These are phyloP conservation scores for Bombus cullumanus DNA, from an alignment of 1,140 invertebrate species.

Conservation along the genomic window DNA sequence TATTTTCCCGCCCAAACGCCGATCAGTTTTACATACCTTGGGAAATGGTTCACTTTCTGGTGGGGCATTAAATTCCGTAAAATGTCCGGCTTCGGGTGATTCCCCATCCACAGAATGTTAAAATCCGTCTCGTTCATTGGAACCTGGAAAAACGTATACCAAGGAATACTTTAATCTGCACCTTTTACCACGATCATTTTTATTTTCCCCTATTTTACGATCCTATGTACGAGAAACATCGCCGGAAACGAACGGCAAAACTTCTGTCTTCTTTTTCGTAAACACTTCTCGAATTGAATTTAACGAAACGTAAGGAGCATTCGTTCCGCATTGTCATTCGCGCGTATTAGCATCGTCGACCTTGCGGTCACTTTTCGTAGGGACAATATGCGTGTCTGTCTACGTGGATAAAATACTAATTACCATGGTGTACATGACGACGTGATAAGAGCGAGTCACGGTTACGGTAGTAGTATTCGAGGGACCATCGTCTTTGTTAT, in stretches of 20 bases:
- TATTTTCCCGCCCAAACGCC: not conserved
- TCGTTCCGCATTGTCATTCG: slow-evolving; percentile 50
- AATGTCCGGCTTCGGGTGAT: slow-evolving; percentile 94
- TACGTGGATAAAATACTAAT: slow-evolving; percentile 33
- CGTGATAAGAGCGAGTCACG: not conserved
- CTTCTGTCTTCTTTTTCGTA: not conserved
- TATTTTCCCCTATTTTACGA: not conserved
- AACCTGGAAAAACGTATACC: slow-evolving; percentile 71
- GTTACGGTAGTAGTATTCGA: not conserved
- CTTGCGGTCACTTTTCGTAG: slow-evolving; percentile 60
- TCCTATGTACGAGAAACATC: not conserved
- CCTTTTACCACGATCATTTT: not conserved
- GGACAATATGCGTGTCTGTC: slow-evolving; percentile 32
- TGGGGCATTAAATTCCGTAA: slow-evolving; percentile 90
- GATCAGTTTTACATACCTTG: slow-evolving; percentile 85
- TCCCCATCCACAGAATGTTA: slow-evolving; percentile 95
- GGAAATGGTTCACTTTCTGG: slow-evolving; percentile 97
- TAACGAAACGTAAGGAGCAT: slow-evolving; percentile 25
- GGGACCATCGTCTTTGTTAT: not conserved
- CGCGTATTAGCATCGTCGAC: slow-evolving; percentile 37
- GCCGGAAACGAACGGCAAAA: not conserved
- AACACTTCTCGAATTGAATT: not conserved
- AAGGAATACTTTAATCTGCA: not conserved
- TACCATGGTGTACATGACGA: not conserved
- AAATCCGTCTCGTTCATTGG: slow-evolving; percentile 87